Evolutionary conservation across 2,888 invertebrate species (phyloP).

Genomic region (Nomada hirtipes): DNA sequence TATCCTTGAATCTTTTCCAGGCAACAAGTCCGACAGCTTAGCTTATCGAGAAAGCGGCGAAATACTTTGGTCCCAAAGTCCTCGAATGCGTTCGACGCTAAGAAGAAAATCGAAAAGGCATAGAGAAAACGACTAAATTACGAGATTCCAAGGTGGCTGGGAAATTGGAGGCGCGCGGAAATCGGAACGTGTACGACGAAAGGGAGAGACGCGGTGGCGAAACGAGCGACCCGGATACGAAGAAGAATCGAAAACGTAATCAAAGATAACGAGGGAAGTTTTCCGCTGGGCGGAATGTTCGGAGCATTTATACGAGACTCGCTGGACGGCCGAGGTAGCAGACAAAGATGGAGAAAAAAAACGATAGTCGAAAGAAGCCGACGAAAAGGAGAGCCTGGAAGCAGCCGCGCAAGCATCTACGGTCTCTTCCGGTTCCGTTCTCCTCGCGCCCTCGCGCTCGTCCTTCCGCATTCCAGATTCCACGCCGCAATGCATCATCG

Average conservation of each 20-base stretch:
- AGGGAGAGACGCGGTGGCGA: background rate
- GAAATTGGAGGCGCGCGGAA: conserved; percentile 11
- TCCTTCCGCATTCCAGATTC: conserved; percentile 36
- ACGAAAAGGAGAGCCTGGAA: conserved; percentile 22
- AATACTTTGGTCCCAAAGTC: background rate
- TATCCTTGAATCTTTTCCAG: background rate
- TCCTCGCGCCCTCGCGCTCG: background rate
- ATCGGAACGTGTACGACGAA: background rate
- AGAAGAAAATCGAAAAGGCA: conserved; percentile 1
- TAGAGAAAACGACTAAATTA: conserved; percentile 41
- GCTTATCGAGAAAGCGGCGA: background rate
- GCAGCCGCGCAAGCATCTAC: conserved; percentile 21
- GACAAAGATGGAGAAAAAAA: background rate
- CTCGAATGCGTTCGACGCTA: too few relatives aligned
- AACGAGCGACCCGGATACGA: conserved; percentile 8
- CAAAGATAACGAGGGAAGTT: conserved; percentile 64
- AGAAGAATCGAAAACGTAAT: conserved; percentile 63
- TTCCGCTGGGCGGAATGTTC: conserved; percentile 44
- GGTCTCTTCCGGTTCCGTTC: background rate
- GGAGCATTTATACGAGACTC: conserved; percentile 40
- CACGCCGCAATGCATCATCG: conserved; percentile 53
- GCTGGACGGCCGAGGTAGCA: conserved; percentile 11
- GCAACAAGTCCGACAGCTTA: background rate
- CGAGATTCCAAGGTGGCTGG: conserved; percentile 10
- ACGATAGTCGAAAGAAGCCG: conserved; percentile 10